These are phyloP conservation scores for Galleria mellonella DNA, from an alignment of 1,140 invertebrate species.

Conservation along the genomic window DNA sequence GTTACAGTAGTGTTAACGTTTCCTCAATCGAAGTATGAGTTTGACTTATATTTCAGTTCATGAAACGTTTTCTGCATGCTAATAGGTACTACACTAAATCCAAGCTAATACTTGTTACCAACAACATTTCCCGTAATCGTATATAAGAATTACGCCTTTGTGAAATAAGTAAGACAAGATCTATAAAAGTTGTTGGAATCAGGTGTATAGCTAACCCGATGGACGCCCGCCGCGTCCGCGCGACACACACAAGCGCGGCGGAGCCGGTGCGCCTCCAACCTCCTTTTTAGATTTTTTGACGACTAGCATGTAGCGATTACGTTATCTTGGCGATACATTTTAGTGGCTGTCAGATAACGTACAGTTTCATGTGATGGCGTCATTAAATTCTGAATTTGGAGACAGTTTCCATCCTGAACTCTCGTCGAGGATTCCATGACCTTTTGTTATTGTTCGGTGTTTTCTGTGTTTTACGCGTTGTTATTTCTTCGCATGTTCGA, in stretches of 20 bases:
- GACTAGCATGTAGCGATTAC: slow-evolving; percentile 23
- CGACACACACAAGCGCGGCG: slow-evolving; percentile 60
- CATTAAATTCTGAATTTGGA: slow-evolving; percentile 12
- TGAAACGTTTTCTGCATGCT: slow-evolving; percentile 49
- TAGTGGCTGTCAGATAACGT: slow-evolving; percentile 1
- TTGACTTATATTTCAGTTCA: slow-evolving; percentile 17
- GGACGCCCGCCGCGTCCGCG: slow-evolving; percentile 32
- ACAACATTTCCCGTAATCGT: slow-evolving; percentile 10
- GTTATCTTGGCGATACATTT: slow-evolving; percentile 4
- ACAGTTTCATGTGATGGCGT: slow-evolving; percentile 3
- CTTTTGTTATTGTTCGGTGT: slow-evolving; percentile 42
- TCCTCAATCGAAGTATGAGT: slow-evolving; percentile 20
- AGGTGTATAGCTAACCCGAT: slow-evolving; percentile 20
- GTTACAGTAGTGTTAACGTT: slow-evolving; percentile 32
- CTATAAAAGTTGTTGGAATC: slow-evolving; percentile 20
- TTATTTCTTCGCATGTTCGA: slow-evolving; percentile 63
- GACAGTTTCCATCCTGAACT: slow-evolving; percentile 29
- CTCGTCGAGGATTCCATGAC: slow-evolving; percentile 33
- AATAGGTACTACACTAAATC: slow-evolving; percentile 43
- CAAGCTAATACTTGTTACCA: slow-evolving; percentile 42
- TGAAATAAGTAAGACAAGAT: background rate
- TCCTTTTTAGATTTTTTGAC: slow-evolving; percentile 39
- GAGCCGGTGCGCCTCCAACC: slow-evolving; percentile 54
- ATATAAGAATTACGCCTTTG: background rate
- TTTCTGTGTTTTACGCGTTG: slow-evolving; percentile 60